Conservation (phyloP, 1,140 invertebrate genomes). For the Bursaphelenchus mucronatus region DNA sequence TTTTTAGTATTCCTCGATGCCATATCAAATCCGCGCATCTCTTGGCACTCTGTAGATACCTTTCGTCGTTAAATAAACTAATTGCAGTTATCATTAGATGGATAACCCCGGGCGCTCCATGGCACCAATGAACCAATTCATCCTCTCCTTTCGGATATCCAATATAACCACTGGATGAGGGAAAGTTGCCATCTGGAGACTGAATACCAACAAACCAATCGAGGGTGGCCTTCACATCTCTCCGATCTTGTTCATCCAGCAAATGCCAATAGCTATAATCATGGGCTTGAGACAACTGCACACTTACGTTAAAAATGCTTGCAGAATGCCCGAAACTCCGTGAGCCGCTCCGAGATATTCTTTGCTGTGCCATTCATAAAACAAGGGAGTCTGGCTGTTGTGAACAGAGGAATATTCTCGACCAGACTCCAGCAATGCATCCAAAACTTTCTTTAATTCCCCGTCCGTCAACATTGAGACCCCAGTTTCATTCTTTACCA, state of each 20-base stretch:
- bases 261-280: conserved; percentile 41
- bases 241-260: conserved; percentile 21
- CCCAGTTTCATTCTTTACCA: conserved; percentile 34
- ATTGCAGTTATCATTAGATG: conserved; percentile 73
- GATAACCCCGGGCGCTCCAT: conserved; percentile 82
- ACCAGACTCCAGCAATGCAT: conserved; percentile 35
- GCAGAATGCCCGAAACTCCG: conserved; percentile 48
- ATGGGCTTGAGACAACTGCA: neutral
- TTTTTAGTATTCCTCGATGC: conserved; percentile 76
- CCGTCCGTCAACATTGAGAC: conserved; percentile 23
- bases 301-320: conserved; percentile 43
- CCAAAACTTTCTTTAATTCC: conserved; percentile 33
- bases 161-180: conserved; percentile 72
- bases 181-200: conserved; percentile 77
- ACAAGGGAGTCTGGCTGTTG: conserved; percentile 33
- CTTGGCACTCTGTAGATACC: conserved; percentile 68
- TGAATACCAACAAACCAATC: conserved; percentile 68
- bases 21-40: conserved; percentile 61
- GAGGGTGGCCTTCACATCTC: conserved; percentile 60
- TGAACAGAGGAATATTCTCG: conserved; percentile 27
- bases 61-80: conserved; percentile 70
- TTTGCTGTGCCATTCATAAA: conserved; percentile 51
- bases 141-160: conserved; percentile 64
- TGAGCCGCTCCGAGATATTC: conserved; percentile 54
- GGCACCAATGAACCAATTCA: conserved; percentile 87